Base-by-base conservation (phyloP, 2,797 vertebrate species). In the Pangasius sanitwongsei region DNA sequence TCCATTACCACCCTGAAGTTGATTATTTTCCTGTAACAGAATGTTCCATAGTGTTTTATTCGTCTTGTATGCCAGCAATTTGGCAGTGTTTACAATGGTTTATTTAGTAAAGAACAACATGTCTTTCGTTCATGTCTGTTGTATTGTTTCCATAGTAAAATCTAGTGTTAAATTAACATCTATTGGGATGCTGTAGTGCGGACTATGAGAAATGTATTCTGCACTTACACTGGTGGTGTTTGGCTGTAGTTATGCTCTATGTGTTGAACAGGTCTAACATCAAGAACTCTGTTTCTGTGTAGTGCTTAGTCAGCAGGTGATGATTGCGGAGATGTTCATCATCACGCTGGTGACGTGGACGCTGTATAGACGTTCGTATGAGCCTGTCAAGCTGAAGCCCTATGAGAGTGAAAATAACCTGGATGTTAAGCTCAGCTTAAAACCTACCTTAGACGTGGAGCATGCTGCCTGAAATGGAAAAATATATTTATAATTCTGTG, bases 261-360 rank as follows among this genome's bases (percentile, higher is more conserved):
- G 9, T 57, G 8, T n/a, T 18, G 8, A 70, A 59, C 63, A 16
- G 7, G 28, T 15, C 87, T 4, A 88, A 57, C 88, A 12, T 86
- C n/a, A 90, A 0, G 88, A 70, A 34, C 31, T 74, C 50, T 81
- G 1, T 92, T 31, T 81, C 20, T 91, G 53, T 83, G 16, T 91
- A 98, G 97, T 97, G 95, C 93, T 97, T 16, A 96, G 92, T 92
- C 97, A 97, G 92, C 96, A 97, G 95, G 90, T 98, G 91, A 96
- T 97, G 94, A 97, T 98, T 91, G 94, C 96, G 93, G 97, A 98
- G 94, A 97, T 97, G 96, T 98, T 98, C 93, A 95, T 98, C 91
- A 95, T 98, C 91, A 96, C 96, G 61, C 86, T 98, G 69, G 88
- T 96, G 89, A 96, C 93, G 72, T 94, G 96, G 13, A 89, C 91